Base-by-base conservation (phyloP, 2,113 vertebrate species). In the Podarcis muralis region DNA sequence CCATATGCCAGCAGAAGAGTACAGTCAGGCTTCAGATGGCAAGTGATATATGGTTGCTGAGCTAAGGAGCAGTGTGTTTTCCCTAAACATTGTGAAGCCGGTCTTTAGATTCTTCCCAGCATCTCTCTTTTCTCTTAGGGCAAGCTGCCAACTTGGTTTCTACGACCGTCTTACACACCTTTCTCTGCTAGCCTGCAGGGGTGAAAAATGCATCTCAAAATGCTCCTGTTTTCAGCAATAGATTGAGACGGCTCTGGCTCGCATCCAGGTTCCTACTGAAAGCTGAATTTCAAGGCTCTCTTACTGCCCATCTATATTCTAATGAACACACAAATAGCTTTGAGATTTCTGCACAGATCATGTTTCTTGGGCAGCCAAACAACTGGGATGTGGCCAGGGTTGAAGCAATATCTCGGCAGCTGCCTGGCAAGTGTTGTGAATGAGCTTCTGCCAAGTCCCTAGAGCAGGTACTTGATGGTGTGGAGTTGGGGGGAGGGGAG, bases 251-350 rank as follows among this genome's bases (percentile, higher is more conserved):
- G 43, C 35, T 69, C 62, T 84, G 81, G 81, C 74, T 25, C 23
- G 62, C 27, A 77, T 84, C 81, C 83, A 84, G 87, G 23, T 35
- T 83, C 59, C 35, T 23, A 43, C 66, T 72, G 65, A 43, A 80
- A 62, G 82, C 83, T 30, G 43, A 81, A 80, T 87, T 69, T 80
- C 66, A 32, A 59, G 82, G 53, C 25, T 37, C 13, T 25, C 32
- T 32, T 62, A 18, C 62, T 78, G 43, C n/a, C 6, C 37, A 57
- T 89, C 88, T 89, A 25, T 80, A 35, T 71, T 80, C 35, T 85
- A 62, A 74, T 74, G 66, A 80, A 89, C n/a, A 68, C 74, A 30
- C 66, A 80, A 80, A 89, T 89, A 81, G 76, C 66, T 62, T 85
- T 74, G 35, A 59, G 76, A 74, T 59, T 74, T 71, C 65, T 89